These are phyloP conservation scores for Standfussiana lucernea DNA, from an alignment of 2,888 invertebrate species.

Conservation along the genomic window DNA sequence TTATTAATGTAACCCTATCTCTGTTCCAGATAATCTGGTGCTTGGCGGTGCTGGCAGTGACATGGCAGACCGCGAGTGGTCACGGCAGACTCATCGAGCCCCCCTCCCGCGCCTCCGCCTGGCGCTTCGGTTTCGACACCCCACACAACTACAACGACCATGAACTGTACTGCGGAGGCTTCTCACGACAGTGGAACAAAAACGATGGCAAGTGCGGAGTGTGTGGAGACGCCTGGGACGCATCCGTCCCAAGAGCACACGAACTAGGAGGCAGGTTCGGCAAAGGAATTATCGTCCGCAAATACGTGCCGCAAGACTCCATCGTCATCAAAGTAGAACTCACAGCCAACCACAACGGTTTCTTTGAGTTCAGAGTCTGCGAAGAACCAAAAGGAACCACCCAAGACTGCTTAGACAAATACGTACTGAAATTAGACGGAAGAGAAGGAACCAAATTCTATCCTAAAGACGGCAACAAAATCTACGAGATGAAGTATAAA, in stretches of 20 bases:
- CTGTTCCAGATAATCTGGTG: conserved; percentile 85
- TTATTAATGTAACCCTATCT: conserved; percentile 22
- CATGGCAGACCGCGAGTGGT: conserved; percentile 84
- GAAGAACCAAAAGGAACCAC: conserved; percentile 93
- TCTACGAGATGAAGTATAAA: conserved; percentile 94
- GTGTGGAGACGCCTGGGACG: conserved; percentile 96
- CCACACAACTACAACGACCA: conserved; percentile 97
- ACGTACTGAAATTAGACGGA: conserved; percentile 91
- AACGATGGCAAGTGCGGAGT: conserved; percentile 96
- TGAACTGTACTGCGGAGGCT: conserved; percentile 96
- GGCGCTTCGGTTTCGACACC: conserved; percentile 97
- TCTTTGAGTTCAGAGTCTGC: conserved; percentile 96
- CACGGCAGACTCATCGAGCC: conserved; percentile 96
- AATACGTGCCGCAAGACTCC: conserved; percentile 92
- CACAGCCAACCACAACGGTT: conserved; percentile 97
- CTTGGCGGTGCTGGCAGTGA: conserved; percentile 75
- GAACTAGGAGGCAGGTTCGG: conserved; percentile 96
- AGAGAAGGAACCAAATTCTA: conserved; percentile 92
- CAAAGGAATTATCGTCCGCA: conserved; percentile 95
- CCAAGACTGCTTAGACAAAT: conserved; percentile 94
- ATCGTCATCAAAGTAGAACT: conserved; percentile 95
- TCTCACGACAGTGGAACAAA: conserved; percentile 94
- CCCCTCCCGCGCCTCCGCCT: conserved; percentile 96
- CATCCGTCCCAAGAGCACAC: conserved; percentile 93
- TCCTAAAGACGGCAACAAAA: conserved; percentile 94